Percentiles rank a stretch among this genome's conserved stretches.
These are phyloP conservation scores for roundworm (Caenorhabditis elegans) DNA, from an alignment of 1,140 invertebrate species.

Conservation along the genomic window WBcel235 BX284605.5:12467001-12467500, in stretches of 20 bases:
- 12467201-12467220: constrained; percentile 14
- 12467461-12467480: too few relatives aligned
- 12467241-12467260: not conserved
- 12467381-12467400: too few relatives aligned
- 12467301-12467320: too few relatives aligned
- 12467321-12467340: too few relatives aligned
- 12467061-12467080: not conserved
- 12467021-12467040: not conserved
- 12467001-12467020: constrained; percentile 10
- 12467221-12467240: not conserved
- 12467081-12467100: not conserved
- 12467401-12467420: too few relatives aligned
- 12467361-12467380: too few relatives aligned
- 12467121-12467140: not conserved
- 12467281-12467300: too few relatives aligned
- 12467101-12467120: not conserved
- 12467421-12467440: too few relatives aligned
- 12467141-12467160: not conserved
- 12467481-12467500: too few relatives aligned
- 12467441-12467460: too few relatives aligned
- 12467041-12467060: not conserved
- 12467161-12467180: not conserved
- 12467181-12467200: not conserved
- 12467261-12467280: too few relatives aligned
- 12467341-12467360: too few relatives aligned